Evolutionary conservation across 1,140 invertebrate species (phyloP).

Genomic region (Drosophila lacteicornis): DNA sequence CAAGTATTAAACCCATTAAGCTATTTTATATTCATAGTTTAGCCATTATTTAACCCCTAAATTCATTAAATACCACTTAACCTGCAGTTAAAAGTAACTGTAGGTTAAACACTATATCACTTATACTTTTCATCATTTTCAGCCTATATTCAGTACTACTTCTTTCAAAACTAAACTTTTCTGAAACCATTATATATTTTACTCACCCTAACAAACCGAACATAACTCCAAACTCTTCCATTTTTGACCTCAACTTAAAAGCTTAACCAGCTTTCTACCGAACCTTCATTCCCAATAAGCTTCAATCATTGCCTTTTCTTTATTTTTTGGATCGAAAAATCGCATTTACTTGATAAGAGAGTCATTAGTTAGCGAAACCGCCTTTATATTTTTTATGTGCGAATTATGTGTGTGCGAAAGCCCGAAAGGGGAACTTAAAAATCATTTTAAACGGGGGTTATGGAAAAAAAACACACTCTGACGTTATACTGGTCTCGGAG

Average conservation of each 20-base stretch:
- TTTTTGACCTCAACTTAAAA: not conserved
- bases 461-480: conserved; percentile 51
- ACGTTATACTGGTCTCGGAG: conserved; percentile 55
- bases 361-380: conserved; percentile 2
- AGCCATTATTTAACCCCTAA: not conserved
- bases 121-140: not conserved
- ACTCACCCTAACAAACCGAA: not conserved
- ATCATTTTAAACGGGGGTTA: conserved; percentile 18
- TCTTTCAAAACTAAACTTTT: not conserved
- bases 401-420: conserved; percentile 33
- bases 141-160: not conserved
- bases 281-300: not conserved
- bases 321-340: conserved; percentile 29
- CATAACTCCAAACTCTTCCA: not conserved
- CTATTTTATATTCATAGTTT: not conserved
- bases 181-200: not conserved
- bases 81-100: not conserved
- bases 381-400: conserved; percentile 31
- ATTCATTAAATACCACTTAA: conserved; percentile 1
- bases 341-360: conserved; percentile 19
- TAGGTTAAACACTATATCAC: not conserved
- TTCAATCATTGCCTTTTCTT: conserved; percentile 17
- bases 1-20: not conserved
- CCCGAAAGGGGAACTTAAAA: conserved; percentile 30
- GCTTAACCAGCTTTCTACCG: not conserved